Evolutionary conservation across 2,113 vertebrate genomes (phyloP).

Genomic region (Hipposideros armiger): DNA sequence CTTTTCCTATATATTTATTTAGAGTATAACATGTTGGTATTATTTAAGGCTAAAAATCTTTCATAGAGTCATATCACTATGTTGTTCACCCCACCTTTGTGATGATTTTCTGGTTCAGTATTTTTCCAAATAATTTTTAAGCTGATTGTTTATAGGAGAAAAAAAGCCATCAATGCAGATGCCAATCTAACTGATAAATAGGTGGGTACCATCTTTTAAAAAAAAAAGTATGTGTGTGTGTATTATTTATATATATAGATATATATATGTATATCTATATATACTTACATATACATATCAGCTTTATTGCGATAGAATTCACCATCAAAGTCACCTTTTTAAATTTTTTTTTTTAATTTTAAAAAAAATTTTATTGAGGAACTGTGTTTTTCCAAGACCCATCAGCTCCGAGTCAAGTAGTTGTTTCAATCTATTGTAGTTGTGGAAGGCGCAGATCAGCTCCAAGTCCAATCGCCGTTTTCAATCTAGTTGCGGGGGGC

Average conservation of each 20-base stretch:
- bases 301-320: constrained; percentile 15
- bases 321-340: not conserved
- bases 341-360: not conserved
- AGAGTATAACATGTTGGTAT: constrained; percentile 83
- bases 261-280: too few relatives aligned
- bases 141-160: not conserved
- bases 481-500: too few relatives aligned
- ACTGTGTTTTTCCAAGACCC: too few relatives aligned
- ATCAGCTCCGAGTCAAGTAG: too few relatives aligned
- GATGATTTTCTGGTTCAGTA: constrained; percentile 65
- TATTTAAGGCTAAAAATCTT: constrained; percentile 81
- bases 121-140: constrained; percentile 48
- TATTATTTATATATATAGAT: too few relatives aligned
- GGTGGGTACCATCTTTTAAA: not conserved
- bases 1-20: constrained; percentile 84
- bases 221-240: not conserved
- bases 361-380: too few relatives aligned
- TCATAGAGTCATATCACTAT: constrained; percentile 75
- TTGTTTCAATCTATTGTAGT: too few relatives aligned
- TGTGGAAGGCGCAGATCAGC: too few relatives aligned
- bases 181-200: not conserved
- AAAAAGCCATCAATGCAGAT: not conserved
- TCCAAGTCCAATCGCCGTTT: too few relatives aligned
- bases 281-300: not conserved
- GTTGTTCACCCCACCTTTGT: constrained; percentile 52